These are phyloP conservation scores for Xestia ashworthii DNA, from an alignment of 2,888 invertebrate species.

Conservation along the genomic window DNA sequence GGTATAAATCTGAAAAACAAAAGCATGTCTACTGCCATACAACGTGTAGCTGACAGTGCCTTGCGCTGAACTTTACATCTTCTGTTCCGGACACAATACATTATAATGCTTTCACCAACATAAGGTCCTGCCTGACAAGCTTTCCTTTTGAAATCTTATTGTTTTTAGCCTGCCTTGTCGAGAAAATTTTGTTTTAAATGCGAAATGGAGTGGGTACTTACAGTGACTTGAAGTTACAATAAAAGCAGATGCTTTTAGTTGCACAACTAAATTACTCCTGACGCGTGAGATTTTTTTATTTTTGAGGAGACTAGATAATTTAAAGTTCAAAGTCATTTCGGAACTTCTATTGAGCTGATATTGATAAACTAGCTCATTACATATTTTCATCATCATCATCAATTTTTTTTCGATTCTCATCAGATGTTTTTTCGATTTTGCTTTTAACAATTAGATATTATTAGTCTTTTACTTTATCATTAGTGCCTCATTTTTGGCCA, in stretches of 20 bases:
- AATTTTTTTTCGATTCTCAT: too few relatives aligned
- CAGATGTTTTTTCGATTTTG: too few relatives aligned
- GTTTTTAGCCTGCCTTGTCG: conserved; percentile 29
- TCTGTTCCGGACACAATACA: conserved; percentile 46
- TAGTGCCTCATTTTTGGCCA: too few relatives aligned
- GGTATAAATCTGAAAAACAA: conserved; percentile 11
- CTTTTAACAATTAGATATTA: too few relatives aligned
- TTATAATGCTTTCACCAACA: conserved; percentile 42
- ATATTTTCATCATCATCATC: too few relatives aligned
- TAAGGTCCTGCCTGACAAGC: conserved; percentile 25
- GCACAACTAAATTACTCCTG: too few relatives aligned
- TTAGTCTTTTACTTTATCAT: too few relatives aligned
- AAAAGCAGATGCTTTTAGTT: neutral
- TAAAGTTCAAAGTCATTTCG: too few relatives aligned
- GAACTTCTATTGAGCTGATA: too few relatives aligned
- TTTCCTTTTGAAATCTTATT: conserved; percentile 43
- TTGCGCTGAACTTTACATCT: conserved; percentile 9
- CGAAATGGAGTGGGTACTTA: neutral
- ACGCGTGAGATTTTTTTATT: too few relatives aligned
- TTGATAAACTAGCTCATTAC: too few relatives aligned
- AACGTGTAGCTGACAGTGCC: conserved; percentile 26
- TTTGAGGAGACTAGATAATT: too few relatives aligned
- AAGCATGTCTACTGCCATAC: neutral
- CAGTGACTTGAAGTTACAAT: neutral
- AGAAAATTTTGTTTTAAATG: conserved; percentile 17